A percentile compares a stretch with the other conserved stretches of the same genome.
phyloP scores from a whole-genome alignment of 1,140 invertebrate genomes.

The Procambarus clarkii region DNA sequence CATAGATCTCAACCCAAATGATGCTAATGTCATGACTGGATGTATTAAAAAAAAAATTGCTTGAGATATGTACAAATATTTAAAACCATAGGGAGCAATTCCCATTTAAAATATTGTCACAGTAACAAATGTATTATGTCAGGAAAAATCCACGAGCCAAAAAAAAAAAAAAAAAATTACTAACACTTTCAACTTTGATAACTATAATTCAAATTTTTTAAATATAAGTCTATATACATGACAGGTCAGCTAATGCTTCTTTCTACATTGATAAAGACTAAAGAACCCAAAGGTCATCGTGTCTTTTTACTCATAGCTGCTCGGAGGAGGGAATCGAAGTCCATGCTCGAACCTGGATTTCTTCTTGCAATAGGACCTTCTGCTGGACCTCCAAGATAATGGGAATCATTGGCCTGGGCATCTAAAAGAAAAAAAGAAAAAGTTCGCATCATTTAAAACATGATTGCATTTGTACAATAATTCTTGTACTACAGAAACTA shows the following conservation, averaged over 20 bases:
- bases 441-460: not conserved
- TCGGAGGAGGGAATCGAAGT: conserved; percentile 52
- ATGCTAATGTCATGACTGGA: not conserved
- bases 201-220: not conserved
- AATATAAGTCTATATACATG: not conserved
- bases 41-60: not conserved
- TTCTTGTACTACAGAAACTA: no score
- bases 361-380: not conserved
- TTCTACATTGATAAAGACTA: conserved; percentile 34
- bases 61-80: not conserved
- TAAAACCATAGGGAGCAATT: not conserved
- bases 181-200: not conserved
- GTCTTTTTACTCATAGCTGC: conserved; percentile 51
- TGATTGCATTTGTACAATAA: no score
- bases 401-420: not conserved
- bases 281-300: conserved; percentile 48
- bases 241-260: conserved; percentile 27
- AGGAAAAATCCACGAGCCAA: not conserved
- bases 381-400: not conserved
- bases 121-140: not conserved
- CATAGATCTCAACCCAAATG: not conserved
- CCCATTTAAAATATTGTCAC: not conserved
- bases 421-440: not conserved
- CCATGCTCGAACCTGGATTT: not conserved
- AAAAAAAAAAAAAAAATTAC: not conserved